Conservation (phyloP, 1,140 invertebrate genomes). For the Cyrtorhinus lividipennis region DNA sequence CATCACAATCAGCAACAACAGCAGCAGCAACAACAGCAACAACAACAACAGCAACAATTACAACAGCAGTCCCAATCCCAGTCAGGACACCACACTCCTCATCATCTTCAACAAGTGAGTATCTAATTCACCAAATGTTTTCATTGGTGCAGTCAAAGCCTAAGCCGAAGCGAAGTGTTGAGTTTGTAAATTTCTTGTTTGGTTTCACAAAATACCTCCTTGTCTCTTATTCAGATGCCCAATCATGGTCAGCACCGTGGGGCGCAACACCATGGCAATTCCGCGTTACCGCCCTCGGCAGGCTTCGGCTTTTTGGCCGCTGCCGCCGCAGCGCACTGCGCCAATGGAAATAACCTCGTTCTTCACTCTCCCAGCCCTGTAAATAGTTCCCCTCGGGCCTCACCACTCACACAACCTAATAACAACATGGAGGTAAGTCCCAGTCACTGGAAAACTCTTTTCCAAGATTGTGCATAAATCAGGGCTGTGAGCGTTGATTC, state of each 20-base stretch:
- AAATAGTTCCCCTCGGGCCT: conserved; percentile 22
- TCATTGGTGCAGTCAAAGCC: no score
- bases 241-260: not conserved
- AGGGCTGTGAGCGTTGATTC: conserved; percentile 6
- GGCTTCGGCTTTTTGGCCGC: conserved; percentile 14
- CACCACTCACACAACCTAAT: conserved; percentile 22
- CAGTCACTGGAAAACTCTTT: not conserved
- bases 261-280: not conserved
- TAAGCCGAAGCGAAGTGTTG: no score
- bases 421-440: conserved; percentile 22
- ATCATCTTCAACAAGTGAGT: not conserved
- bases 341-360: conserved; percentile 20
- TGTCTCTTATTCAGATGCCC: not conserved
- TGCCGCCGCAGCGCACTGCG: conserved; percentile 18
- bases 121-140: no score
- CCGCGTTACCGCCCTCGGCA: not conserved
- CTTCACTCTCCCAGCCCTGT: conserved; percentile 22
- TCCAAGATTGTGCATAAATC: not conserved
- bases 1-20: conserved; percentile 35
- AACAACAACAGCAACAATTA: conserved; percentile 31
- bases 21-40: conserved; percentile 37
- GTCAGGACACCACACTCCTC: conserved; percentile 17
- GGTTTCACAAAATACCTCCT: no score
- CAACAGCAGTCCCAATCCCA: conserved; percentile 31
- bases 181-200: no score